These are phyloP conservation scores for Bovichtus variegatus DNA, from an alignment of 2,797 vertebrate genomes.

Conservation along the genomic window DNA sequence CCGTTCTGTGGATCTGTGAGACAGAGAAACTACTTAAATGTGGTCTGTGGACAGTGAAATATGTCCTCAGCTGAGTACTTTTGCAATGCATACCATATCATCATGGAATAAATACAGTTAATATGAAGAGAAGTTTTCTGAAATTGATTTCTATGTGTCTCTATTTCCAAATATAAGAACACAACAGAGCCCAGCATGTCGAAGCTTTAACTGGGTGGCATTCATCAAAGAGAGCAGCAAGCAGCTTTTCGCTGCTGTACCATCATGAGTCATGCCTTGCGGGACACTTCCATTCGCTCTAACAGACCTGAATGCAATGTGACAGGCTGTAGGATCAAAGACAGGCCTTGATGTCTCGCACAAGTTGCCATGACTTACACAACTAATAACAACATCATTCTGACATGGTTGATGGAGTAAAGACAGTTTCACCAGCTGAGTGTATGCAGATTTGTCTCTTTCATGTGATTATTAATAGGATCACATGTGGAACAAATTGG, in stretches of 20 bases:
- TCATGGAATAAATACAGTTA: no score
- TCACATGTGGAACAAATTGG: not conserved
- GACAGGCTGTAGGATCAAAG: constrained; percentile 73
- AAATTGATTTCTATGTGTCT: no score
- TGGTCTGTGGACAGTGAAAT: no score
- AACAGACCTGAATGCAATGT: constrained; percentile 58
- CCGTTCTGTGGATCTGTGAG: no score
- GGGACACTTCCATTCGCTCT: constrained; percentile 65
- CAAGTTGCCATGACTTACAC: constrained; percentile 19
- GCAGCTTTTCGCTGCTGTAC: constrained; percentile 64
- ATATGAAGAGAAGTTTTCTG: no score
- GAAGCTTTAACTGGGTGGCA: constrained; percentile 53
- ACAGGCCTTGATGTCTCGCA: constrained; percentile 44
- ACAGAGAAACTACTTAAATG: no score
- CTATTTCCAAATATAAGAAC: no score
- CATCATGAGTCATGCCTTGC: constrained; percentile 69
- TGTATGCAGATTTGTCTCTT: constrained; percentile 17
- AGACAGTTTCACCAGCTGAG: constrained; percentile 3
- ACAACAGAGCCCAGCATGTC: constrained; percentile 44
- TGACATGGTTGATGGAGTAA: constrained; percentile 10
- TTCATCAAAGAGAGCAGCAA: constrained; percentile 72
- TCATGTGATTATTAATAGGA: constrained; percentile 15
- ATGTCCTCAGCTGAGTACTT: no score
- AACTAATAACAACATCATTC: constrained; percentile 24
- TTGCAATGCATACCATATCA: no score